Evolutionary conservation across 2,888 invertebrate genomes (phyloP), one percentile per base, ranked within the genome.

Genomic region (Hesperia comma): DNA sequence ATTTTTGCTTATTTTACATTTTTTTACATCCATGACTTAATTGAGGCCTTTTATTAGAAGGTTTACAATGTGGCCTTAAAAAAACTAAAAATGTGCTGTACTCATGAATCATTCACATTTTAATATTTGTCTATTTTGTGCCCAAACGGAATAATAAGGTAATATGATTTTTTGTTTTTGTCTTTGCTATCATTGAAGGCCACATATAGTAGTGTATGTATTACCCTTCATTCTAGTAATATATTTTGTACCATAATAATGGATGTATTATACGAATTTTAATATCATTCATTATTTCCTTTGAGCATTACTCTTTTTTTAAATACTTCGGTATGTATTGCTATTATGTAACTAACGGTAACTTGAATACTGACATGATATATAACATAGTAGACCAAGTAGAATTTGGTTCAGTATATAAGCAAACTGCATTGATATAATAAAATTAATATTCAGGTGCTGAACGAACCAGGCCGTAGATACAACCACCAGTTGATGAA

Each of bases 401-500:
- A 37, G 37, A 37, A 10, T 37, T 37, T 37, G 10, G 12, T 10
- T 37, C 3, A 3, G 37, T 37, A 12, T 37, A n/a, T 15, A 17
- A 46, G 7, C 17, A 46, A 46, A 17, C 15, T 21, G 32, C 17
- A 46, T 54, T 40, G 17, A 46, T 41, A 21, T n/a, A 40, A 19
- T 41, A 40, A 33, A 32, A 49, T 43, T 12, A n/a, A n/a, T n/a
- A n/a, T 63, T 3, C 70, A 93, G 88, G 93, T 97, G 6, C 94
- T 96, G 21, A 96, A 96, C 81, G 98, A 98, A 77, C 96, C 98
- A 0, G 98, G 98, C 1, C 96, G 97, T 77, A 94, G 97, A 8
- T 99, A 99, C 93, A 99, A 99, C 87, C 98, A 98, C 79, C 97
- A 97, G 54, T 89, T 99, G 78, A 98, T 99, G 95, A 99, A 99